Conservation (phyloP, 2,888 invertebrate genomes). For the Diarsia mendica region DNA sequence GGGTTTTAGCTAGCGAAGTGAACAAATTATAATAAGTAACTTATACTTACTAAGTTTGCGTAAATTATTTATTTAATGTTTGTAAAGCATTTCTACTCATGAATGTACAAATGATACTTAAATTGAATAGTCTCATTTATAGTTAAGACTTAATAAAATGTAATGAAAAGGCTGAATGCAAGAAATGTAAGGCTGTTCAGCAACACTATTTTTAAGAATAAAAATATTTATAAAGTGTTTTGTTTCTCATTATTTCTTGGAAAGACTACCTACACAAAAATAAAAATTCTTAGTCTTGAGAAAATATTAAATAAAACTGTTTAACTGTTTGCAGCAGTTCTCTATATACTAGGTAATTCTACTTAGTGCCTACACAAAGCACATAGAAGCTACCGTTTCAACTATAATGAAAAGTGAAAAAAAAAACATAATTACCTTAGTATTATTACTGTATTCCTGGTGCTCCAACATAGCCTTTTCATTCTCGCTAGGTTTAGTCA, state of each 20-base stretch:
- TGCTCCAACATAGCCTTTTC: constrained; percentile 63
- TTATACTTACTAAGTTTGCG: constrained; percentile 26
- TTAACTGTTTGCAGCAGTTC: not conserved
- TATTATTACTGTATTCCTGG: constrained; percentile 59
- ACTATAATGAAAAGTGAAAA: not conserved
- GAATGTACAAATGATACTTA: constrained; percentile 44
- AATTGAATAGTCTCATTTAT: constrained; percentile 25
- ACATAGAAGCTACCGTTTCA: not conserved
- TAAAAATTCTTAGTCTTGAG: not conserved
- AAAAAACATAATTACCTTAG: constrained; percentile 73
- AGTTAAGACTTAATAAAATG: constrained; percentile 12
- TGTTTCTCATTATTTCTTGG: constrained; percentile 1
- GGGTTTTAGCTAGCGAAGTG: constrained; percentile 88
- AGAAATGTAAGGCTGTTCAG: constrained; percentile 33
- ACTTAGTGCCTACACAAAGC: not conserved
- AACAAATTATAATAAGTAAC: constrained; percentile 60
- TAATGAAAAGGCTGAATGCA: constrained; percentile 38
- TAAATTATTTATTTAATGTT: constrained; percentile 55
- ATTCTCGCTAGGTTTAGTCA: constrained; percentile 79
- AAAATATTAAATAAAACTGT: not conserved
- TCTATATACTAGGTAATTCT: not conserved
- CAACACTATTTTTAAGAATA: constrained; percentile 41
- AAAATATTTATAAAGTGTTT: constrained; percentile 13
- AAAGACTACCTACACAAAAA: not conserved
- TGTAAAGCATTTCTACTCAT: constrained; percentile 31